Base-by-base conservation (phyloP, 2,888 invertebrate species). In the Agrilus mali region DNA sequence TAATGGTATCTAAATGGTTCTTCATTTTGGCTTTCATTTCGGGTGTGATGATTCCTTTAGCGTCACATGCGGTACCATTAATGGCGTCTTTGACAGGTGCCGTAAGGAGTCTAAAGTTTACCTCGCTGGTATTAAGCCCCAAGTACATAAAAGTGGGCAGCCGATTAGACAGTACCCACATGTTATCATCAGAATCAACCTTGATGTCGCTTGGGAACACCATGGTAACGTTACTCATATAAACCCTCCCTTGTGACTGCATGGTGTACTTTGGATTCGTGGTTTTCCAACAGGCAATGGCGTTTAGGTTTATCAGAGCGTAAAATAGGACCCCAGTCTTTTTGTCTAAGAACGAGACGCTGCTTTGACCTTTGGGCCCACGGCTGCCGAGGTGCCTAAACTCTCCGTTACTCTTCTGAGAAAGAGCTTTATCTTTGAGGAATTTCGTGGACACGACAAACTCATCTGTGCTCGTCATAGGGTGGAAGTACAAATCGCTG, bases 131-230 rank as follows among this genome's bases (percentile, higher is more conserved):
- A 56, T 82, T 71, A 47, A 85, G 60, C 44, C 71, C 70, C 0
- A 71, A 71, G 53, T 83, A 82, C 73, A 82, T 79, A 65, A 80
- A 86, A 40, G 74, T 68, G 0, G 83, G 84, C 55, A 86, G 64
- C 45, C 77, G 74, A 59, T 86, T 82, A 0, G 84, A 82, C 1
- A 86, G 60, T 2, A 85, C 79, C 85, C 85, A 86, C 1, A 86
- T 60, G 34, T 75, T 80, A 12, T 79, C 74, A 7, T 81, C 72
- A 20, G 72, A 72, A 50, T 86, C 85, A 1, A 86, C 82, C 64
- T 85, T 86, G 2, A 86, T 72, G 51, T 86, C 86, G 40, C 82
- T 83, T 2, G 86, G 84, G 54, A 84, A 86, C 1, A 85, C 70
- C 79, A 86, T 78, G 2, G 80, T 78, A 2, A 69, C 71, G 45